phyloP scores from a whole-genome alignment of 2,888 invertebrate genomes.

The Nipponacmea schrenckii region DNA sequence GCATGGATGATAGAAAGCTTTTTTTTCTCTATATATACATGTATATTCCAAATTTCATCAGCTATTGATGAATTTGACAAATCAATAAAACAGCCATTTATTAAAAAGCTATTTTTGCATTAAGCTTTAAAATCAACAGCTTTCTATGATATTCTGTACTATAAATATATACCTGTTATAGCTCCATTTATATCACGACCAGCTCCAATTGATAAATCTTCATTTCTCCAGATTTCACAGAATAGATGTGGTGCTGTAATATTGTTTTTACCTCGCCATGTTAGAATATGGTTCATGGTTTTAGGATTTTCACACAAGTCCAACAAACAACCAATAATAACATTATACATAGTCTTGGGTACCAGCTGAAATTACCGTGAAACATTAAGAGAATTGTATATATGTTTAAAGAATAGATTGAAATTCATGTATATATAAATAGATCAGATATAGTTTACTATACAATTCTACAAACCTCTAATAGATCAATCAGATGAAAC shows the following conservation, averaged over 20 bases:
- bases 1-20: too few relatives aligned
- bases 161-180: conserved; percentile 46
- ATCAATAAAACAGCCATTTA: too few relatives aligned
- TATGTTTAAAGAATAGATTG: not conserved
- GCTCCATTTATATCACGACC: conserved; percentile 56
- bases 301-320: conserved; percentile 67
- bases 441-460: too few relatives aligned
- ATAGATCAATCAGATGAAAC: conserved; percentile 65
- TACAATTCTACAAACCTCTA: conserved; percentile 54
- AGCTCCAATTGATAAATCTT: conserved; percentile 65
- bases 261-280: conserved; percentile 64
- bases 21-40: too few relatives aligned
- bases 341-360: conserved; percentile 65
- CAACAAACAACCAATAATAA: conserved; percentile 65
- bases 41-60: too few relatives aligned
- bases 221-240: conserved; percentile 66
- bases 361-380: conserved; percentile 47
- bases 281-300: conserved; percentile 62
- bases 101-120: too few relatives aligned
- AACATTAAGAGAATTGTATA: not conserved
- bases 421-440: not conserved
- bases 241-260: conserved; percentile 64
- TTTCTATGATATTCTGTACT: too few relatives aligned
- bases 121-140: too few relatives aligned
- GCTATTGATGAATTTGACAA: too few relatives aligned